A percentile compares a stretch with the other conserved stretches of the same genome.
These are phyloP conservation scores for Nyctibius grandis DNA, from an alignment of 2,797 vertebrate species.

Conservation along the genomic window DNA sequence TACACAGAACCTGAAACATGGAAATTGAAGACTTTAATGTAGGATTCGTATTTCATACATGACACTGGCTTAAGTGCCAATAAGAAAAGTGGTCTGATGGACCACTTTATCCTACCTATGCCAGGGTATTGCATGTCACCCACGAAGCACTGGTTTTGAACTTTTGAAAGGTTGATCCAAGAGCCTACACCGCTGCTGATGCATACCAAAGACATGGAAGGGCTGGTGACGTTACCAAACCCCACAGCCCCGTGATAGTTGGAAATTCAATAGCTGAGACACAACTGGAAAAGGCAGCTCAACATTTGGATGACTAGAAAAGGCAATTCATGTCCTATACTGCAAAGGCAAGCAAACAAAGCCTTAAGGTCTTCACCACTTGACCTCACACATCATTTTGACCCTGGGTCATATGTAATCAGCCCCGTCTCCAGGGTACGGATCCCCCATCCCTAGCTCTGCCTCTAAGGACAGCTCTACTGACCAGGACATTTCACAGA, in stretches of 20 bases:
- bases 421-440: background rate
- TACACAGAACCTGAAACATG: background rate
- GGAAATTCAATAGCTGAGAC: background rate
- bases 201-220: background rate
- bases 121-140: no score
- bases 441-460: background rate
- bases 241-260: background rate
- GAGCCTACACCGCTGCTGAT: background rate
- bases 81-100: background rate
- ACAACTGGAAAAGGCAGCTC: background rate
- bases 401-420: background rate
- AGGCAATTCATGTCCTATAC: background rate
- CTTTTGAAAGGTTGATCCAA: background rate
- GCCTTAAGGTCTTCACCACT: background rate
- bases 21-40: background rate
- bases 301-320: background rate
- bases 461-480: background rate
- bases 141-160: background rate
- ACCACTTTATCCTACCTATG: background rate
- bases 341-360: background rate
- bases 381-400: background rate
- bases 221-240: background rate
- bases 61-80: background rate
- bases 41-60: fast-evolving
- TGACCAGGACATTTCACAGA: background rate